phyloP scores from a whole-genome alignment of 2,888 invertebrate genomes.

The Agrochola lychnidis region DNA sequence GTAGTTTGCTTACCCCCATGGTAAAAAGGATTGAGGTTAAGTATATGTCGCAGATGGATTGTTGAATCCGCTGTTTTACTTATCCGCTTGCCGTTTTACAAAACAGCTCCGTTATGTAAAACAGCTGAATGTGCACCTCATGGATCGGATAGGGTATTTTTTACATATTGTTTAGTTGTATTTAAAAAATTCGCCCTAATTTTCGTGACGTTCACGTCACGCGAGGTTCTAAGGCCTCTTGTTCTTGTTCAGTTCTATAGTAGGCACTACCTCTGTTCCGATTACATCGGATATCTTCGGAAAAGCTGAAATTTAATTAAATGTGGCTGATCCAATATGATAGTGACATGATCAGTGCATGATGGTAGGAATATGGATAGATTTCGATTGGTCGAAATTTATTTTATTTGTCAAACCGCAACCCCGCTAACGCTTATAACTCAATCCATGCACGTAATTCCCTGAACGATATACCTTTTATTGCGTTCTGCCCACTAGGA shows the following conservation, averaged over 20 bases:
- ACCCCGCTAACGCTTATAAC: slow-evolving; percentile 11
- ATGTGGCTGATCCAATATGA: not conserved
- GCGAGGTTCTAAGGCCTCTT: not conserved
- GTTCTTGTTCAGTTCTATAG: not conserved
- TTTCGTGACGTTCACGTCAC: too few species aligned
- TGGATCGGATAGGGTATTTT: too few species aligned
- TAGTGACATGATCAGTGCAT: not conserved
- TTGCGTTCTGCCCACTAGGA: slow-evolving; percentile 27
- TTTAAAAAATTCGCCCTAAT: too few species aligned
- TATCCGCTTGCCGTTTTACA: too few species aligned
- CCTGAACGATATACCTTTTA: slow-evolving; percentile 50
- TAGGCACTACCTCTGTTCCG: too few species aligned
- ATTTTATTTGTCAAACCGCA: not conserved
- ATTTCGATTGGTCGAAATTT: not conserved
- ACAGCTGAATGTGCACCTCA: too few species aligned
- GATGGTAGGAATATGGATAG: not conserved
- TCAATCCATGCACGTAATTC: slow-evolving; percentile 13
- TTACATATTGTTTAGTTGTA: too few species aligned
- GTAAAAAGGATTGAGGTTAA: too few species aligned
- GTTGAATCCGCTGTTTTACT: too few species aligned
- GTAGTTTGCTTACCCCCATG: too few species aligned
- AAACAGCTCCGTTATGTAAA: too few species aligned
- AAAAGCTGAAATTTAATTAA: not conserved
- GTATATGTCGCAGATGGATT: too few species aligned
- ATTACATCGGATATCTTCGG: not conserved